Percentiles rank a stretch among this genome's conserved stretches.
These are phyloP conservation scores for Lacerta bilineata DNA, from an alignment of 2,797 vertebrate genomes.

Conservation along the genomic window DNA sequence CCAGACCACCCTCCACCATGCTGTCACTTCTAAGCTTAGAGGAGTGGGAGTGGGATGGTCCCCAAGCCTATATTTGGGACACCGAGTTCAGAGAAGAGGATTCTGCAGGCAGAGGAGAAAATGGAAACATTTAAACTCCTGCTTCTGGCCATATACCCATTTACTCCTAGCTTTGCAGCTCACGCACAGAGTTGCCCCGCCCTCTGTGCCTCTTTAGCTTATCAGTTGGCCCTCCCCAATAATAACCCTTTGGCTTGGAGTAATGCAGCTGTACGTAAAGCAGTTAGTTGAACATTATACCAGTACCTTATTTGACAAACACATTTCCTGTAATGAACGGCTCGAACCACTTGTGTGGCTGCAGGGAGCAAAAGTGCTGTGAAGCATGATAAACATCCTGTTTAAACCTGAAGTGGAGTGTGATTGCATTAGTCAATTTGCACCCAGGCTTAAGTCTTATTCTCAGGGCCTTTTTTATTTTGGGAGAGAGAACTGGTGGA, in stretches of 20 bases:
- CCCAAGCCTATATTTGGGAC: not conserved
- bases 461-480: not conserved
- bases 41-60: too few species aligned
- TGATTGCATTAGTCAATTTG: not conserved
- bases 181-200: too few species aligned
- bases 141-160: too few species aligned
- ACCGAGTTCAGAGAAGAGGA: not conserved
- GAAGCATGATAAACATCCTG: not conserved
- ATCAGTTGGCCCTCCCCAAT: not conserved
- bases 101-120: not conserved
- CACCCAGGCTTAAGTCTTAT: too few species aligned
- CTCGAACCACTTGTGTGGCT: not conserved
- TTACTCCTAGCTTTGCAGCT: not conserved
- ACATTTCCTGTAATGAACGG: not conserved
- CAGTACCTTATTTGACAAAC: not conserved
- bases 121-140: not conserved
- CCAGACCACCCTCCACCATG: not conserved
- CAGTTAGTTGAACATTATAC: not conserved
- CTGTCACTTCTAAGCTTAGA: too few species aligned
- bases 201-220: not conserved
- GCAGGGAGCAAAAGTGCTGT: not conserved
- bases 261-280: not conserved
- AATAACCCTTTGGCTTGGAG: not conserved
- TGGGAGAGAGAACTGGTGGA: not conserved
- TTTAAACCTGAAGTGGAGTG: not conserved